Conservation (phyloP, 2,888 invertebrate species). For the Electrophaes corylata region DNA sequence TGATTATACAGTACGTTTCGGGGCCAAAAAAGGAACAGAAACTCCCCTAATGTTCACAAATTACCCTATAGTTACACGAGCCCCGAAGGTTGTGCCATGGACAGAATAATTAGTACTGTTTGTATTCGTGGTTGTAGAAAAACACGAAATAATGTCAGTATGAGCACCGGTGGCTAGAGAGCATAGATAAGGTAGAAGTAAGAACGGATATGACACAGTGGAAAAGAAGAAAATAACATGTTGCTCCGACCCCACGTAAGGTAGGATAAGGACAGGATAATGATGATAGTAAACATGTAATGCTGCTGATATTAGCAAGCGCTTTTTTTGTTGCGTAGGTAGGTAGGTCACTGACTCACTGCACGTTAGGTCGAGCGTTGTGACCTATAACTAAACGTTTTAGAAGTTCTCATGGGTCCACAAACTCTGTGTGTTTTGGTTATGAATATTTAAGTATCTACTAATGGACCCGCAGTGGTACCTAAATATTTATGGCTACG, state of each 20-base stretch:
- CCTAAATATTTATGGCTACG: no score
- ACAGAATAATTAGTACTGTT: background rate
- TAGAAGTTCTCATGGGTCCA: no score
- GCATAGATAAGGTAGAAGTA: no score
- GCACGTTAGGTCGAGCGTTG: background rate
- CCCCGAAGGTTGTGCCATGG: slow-evolving; percentile 14
- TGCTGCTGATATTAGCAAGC: background rate
- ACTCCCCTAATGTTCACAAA: slow-evolving; percentile 22
- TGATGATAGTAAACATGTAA: background rate
- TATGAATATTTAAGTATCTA: no score
- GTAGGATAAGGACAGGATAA: no score
- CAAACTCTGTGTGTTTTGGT: no score
- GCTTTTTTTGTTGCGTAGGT: background rate
- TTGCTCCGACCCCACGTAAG: no score
- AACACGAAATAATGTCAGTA: background rate
- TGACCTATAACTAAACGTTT: no score
- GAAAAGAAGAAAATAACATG: no score
- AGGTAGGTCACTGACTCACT: background rate
- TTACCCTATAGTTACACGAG: slow-evolving; percentile 12
- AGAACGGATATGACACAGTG: no score
- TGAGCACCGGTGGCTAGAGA: no score
- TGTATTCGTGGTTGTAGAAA: background rate
- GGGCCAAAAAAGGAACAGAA: slow-evolving; percentile 3
- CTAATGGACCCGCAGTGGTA: no score
- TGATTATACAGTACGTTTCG: background rate